phyloP scores from a whole-genome alignment of 1,140 invertebrate genomes.

The Ylistrum balloti region DNA sequence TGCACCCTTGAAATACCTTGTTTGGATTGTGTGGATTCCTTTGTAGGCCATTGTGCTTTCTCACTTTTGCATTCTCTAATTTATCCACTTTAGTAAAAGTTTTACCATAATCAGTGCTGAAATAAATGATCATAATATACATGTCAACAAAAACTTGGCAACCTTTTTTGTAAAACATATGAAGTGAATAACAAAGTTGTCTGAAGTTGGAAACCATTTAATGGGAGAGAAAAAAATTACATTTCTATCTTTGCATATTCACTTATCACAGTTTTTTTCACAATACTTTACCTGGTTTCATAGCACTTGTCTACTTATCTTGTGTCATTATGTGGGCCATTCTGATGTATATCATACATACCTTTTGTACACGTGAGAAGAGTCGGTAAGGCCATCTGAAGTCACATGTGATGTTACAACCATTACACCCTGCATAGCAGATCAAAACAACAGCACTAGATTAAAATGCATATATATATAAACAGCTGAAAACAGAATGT shows the following conservation, averaged over 20 bases:
- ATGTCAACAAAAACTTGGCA: no score
- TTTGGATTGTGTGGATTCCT: constrained; percentile 69
- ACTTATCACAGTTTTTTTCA: no score
- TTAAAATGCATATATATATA: neutral
- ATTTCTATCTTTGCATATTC: no score
- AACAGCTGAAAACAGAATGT: no score
- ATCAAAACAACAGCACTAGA: neutral
- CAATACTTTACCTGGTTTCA: no score
- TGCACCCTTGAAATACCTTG: constrained; percentile 57
- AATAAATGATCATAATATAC: constrained; percentile 44
- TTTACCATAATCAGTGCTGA: constrained; percentile 68
- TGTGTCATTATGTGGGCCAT: neutral
- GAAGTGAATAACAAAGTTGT: no score
- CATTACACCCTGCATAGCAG: constrained; percentile 53
- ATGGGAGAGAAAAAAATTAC: no score
- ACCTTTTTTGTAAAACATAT: no score
- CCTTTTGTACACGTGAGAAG: constrained; percentile 58
- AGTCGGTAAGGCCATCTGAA: neutral
- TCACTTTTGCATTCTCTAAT: constrained; percentile 63
- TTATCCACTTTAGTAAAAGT: constrained; percentile 63
- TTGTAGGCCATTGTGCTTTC: constrained; percentile 71
- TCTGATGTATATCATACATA: constrained; percentile 17
- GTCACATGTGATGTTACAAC: constrained; percentile 50
- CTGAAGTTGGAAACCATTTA: no score
- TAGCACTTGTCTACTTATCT: no score